Conservation (phyloP, 2,113 vertebrate species). For the Malurus melanocephalus region DNA sequence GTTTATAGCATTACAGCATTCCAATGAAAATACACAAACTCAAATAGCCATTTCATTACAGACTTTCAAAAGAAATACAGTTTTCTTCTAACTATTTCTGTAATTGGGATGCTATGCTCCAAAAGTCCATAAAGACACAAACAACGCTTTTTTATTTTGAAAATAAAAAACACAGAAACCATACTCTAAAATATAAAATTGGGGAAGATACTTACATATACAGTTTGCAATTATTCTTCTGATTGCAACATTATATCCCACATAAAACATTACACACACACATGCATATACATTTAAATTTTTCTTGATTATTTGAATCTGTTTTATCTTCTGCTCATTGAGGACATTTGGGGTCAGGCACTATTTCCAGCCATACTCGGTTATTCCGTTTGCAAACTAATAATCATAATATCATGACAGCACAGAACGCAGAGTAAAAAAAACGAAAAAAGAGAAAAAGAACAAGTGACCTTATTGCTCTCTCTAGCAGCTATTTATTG, state of each 20-base stretch:
- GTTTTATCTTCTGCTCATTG: slow-evolving; percentile 67
- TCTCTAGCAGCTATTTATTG: slow-evolving; percentile 88
- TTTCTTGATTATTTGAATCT: slow-evolving; percentile 50
- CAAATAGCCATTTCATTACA: slow-evolving; percentile 44
- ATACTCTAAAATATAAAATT: slow-evolving; percentile 40
- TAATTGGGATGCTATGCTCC: neutral
- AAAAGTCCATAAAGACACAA: slow-evolving; percentile 35
- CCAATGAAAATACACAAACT: slow-evolving; percentile 38
- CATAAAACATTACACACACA: neutral
- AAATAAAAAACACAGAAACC: slow-evolving; percentile 35
- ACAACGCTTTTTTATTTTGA: neutral
- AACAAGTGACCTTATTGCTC: slow-evolving; percentile 64
- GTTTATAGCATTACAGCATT: neutral
- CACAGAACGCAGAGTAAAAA: slow-evolving; percentile 3
- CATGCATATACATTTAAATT: neutral
- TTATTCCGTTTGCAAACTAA: slow-evolving; percentile 61
- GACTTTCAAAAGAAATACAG: slow-evolving; percentile 33
- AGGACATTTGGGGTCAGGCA: slow-evolving; percentile 53
- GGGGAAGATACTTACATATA: slow-evolving; percentile 77
- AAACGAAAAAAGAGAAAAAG: slow-evolving; percentile 48
- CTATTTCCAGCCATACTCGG: slow-evolving; percentile 42
- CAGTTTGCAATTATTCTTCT: slow-evolving; percentile 65
- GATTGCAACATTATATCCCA: slow-evolving; percentile 55
- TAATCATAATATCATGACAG: slow-evolving; percentile 43
- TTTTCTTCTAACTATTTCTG: slow-evolving; percentile 15